Conservation (phyloP, 92 coral and sea anemone genomes). For the Zoanthus sansibaricus region DNA sequence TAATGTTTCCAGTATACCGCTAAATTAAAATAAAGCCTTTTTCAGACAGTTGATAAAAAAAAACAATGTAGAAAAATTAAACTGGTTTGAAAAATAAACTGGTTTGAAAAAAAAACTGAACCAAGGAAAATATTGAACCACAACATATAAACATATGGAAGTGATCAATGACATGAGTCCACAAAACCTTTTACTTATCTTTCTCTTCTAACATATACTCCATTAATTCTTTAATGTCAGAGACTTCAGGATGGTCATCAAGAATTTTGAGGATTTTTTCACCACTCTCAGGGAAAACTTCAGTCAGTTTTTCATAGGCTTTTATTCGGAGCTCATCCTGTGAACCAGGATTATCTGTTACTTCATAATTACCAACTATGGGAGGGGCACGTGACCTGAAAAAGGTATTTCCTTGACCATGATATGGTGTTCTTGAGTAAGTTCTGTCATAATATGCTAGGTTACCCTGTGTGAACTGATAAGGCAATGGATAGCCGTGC, state of each 20-base stretch:
- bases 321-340: conserved; percentile 68
- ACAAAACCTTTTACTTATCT: conserved; percentile 19
- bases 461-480: conserved; percentile 49
- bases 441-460: conserved; percentile 49
- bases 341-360: conserved; percentile 60
- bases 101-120: no score
- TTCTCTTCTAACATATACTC: conserved; percentile 63
- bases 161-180: neutral
- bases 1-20: no score
- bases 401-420: conserved; percentile 79
- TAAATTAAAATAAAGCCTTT: no score
- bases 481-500: conserved; percentile 53
- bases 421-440: conserved; percentile 55
- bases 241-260: conserved; percentile 73
- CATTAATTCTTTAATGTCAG: conserved; percentile 66
- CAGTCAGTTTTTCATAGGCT: conserved; percentile 76
- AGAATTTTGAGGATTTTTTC: conserved; percentile 74
- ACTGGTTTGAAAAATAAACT: no score
- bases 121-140: no score
- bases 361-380: conserved; percentile 70
- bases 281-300: conserved; percentile 79
- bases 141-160: no score
- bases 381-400: conserved; percentile 90
- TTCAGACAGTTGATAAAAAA: no score
- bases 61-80: no score